These are phyloP conservation scores for Callosobruchus maculatus DNA, from an alignment of 2,888 invertebrate species.

Conservation along the genomic window DNA sequence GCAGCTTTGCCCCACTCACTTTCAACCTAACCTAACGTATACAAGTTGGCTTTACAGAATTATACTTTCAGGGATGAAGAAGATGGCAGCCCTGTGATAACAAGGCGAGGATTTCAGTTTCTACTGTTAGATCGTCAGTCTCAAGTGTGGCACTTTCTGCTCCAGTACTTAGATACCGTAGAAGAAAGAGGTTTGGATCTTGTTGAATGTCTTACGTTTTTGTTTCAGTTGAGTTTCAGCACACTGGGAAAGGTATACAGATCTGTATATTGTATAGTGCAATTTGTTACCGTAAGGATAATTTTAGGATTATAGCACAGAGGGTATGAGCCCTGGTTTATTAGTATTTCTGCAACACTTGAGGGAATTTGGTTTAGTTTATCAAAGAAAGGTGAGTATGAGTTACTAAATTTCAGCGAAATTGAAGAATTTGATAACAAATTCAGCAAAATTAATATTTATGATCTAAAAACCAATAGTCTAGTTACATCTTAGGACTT, in stretches of 20 bases:
- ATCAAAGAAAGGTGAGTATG: conserved; percentile 78
- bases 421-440: not conserved
- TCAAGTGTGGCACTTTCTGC: conserved; percentile 96
- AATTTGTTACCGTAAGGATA: not conserved
- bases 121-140: conserved; percentile 87
- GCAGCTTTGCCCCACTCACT: no score
- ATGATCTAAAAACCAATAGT: not conserved
- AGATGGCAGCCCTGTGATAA: conserved; percentile 82
- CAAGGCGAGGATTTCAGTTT: conserved; percentile 96
- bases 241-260: conserved; percentile 76
- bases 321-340: conserved; percentile 85
- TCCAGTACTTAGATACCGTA: conserved; percentile 92
- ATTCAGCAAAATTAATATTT: not conserved
- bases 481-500: no score
- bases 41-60: no score
- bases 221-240: conserved; percentile 95
- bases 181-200: conserved; percentile 81
- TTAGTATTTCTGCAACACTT: conserved; percentile 90
- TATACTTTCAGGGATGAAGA: conserved; percentile 61
- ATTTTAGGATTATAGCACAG: conserved; percentile 89
- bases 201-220: conserved; percentile 88
- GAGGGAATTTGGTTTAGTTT: conserved; percentile 95
- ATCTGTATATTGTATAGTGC: not conserved
- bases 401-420: not conserved
- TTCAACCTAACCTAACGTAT: no score